Evolutionary conservation across 2,888 invertebrate genomes (phyloP).

Genomic region (Tenthredo notha): DNA sequence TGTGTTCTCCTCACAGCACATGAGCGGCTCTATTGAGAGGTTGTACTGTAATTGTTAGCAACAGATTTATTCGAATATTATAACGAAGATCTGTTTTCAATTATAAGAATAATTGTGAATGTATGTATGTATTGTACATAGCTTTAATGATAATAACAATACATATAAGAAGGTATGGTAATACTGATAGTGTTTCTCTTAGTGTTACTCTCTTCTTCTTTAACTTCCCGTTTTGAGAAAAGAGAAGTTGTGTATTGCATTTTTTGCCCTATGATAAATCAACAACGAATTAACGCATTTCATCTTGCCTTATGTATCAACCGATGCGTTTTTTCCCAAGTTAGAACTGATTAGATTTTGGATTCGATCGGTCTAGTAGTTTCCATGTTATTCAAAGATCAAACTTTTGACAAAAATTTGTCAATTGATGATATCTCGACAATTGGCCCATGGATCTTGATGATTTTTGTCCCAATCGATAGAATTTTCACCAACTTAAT

Average conservation of each 20-base stretch:
- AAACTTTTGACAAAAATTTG: background rate
- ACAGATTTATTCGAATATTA: background rate
- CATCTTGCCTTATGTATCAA: background rate
- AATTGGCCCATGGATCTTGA: too few relatives aligned
- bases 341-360: background rate
- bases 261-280: too few relatives aligned
- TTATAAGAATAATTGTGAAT: slow-evolving; percentile 4
- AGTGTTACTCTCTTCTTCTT: too few relatives aligned
- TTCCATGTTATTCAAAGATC: background rate
- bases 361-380: background rate
- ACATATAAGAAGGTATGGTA: slow-evolving; percentile 1
- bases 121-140: slow-evolving; percentile 3
- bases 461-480: too few relatives aligned
- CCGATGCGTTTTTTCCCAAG: background rate
- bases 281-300: background rate
- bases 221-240: too few relatives aligned
- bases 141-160: slow-evolving; percentile 1
- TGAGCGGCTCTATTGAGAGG: too few relatives aligned
- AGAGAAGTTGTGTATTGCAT: too few relatives aligned
- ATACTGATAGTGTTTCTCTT: background rate
- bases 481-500: too few relatives aligned
- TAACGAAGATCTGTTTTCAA: background rate
- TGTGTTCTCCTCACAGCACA: too few relatives aligned
- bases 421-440: too few relatives aligned
- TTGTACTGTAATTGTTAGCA: background rate